Evolutionary conservation across 2,113 vertebrate species (phyloP).

Genomic region (Nannobrachium achirus): DNA sequence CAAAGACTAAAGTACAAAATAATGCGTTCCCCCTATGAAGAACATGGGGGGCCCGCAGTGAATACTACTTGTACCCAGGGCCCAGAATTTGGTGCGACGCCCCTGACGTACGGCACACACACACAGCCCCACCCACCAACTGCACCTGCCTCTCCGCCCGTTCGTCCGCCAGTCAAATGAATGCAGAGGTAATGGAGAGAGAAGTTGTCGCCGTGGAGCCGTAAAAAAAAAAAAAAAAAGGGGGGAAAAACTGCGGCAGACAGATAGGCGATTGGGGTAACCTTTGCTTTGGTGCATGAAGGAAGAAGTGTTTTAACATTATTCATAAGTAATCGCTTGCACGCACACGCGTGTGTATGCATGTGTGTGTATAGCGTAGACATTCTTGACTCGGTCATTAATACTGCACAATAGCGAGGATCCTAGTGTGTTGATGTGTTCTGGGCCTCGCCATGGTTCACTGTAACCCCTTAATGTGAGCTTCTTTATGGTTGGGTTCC

Average conservation of each 20-base stretch:
- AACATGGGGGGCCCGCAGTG: no score
- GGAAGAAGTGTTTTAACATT: constrained; percentile 59
- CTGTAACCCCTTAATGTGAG: constrained; percentile 3
- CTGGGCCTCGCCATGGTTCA: constrained; percentile 17
- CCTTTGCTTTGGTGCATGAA: constrained; percentile 70
- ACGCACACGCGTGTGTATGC: neutral
- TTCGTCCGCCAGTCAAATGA: constrained; percentile 75
- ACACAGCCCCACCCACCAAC: constrained; percentile 46
- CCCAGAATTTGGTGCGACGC: no score
- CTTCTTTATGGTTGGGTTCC: constrained; percentile 4
- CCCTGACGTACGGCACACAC: no score
- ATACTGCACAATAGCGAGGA: constrained; percentile 14
- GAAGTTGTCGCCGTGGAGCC: constrained; percentile 62
- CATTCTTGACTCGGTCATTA: constrained; percentile 37
- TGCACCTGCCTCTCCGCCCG: constrained; percentile 69
- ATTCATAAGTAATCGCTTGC: constrained; percentile 38
- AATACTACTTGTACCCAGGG: no score
- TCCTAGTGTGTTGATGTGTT: constrained; percentile 16
- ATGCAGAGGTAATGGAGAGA: constrained; percentile 73
- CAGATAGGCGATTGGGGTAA: constrained; percentile 67
- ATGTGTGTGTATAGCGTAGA: constrained; percentile 17
- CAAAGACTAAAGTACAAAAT: no score
- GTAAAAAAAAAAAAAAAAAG: no score
- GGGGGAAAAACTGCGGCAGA: constrained; percentile 46
- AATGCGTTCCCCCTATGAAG: no score